Evolutionary conservation across 2,888 invertebrate genomes (phyloP).

Genomic region (Diplazon laetatorius): DNA sequence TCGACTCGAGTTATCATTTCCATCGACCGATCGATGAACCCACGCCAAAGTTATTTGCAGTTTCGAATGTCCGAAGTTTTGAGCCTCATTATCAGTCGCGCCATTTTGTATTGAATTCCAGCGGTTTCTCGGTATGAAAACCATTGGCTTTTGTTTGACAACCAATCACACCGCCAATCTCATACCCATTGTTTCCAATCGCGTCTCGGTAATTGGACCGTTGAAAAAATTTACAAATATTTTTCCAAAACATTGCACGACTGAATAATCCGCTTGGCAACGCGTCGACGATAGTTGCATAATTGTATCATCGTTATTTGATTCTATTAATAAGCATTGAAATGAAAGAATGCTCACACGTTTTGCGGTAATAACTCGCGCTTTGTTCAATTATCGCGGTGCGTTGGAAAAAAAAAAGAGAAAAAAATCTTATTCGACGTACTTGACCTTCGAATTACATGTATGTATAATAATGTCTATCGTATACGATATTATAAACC

Average conservation of each 20-base stretch:
- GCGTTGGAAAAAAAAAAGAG: too few species aligned
- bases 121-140: not conserved
- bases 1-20: conserved; percentile 40
- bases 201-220: not conserved
- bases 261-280: conserved; percentile 51
- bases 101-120: conserved; percentile 49
- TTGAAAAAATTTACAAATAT: not conserved
- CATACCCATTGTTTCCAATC: conserved; percentile 7
- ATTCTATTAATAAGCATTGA: conserved; percentile 45
- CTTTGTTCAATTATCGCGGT: conserved; percentile 21
- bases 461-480: too few species aligned
- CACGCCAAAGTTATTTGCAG: conserved; percentile 21
- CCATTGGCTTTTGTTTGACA: conserved; percentile 22
- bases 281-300: conserved; percentile 46
- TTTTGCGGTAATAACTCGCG: conserved; percentile 48
- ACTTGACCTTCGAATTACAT: conserved; percentile 62
- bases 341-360: conserved; percentile 30
- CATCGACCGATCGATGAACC: not conserved
- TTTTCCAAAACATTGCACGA: not conserved
- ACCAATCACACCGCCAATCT: conserved; percentile 21
- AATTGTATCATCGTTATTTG: conserved; percentile 17
- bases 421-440: conserved; percentile 58
- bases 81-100: conserved; percentile 21
- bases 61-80: conserved; percentile 24
- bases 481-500: not conserved